Base-by-base conservation (phyloP, 2,113 vertebrate genomes). In the Malurus alboscapulatus region DNA sequence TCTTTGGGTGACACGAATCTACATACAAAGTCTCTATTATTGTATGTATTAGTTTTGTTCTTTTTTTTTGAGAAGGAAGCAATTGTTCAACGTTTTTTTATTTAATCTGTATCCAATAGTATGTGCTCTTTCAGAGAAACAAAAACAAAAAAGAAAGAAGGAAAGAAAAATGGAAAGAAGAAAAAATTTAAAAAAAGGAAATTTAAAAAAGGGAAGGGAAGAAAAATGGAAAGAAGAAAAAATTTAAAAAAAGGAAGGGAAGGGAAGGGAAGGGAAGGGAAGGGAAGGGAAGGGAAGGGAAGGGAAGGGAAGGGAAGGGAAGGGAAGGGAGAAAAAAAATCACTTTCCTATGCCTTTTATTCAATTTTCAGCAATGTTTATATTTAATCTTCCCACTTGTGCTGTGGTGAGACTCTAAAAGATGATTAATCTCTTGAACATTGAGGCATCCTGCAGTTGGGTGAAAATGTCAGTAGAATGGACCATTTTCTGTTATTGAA, bases 41-140 rank as follows among this genome's bases (percentile, higher is more conserved):
- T 91, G 61, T 87, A 81, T 74, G 71, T 77, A 81, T 74, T 77
- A 32, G 47, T 84, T 88, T 71, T 83, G 22, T 57, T 47, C 20
- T 80, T 73, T 45, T 34, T 34, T 85, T 95, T 80, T 13, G 10
- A 78, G 44, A 87, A 92, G 73, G 29, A 90, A 88, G 47, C 44
- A 86, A 69, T 87, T 54, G 51, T 66, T 88, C 38, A 44, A 54
- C 8, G 10, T 7, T 30, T 88, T 73, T 73, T 65, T 62, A 32
- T 69, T 92, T 93, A 50, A 61, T 90, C 51, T 92, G 9, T 61
- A 63, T 67, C 34, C 34, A 85, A 30, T n/a, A 55, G 50, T 62
- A 68, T 25, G 14, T 76, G 40, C 15, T 59, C 24, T 76, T 48
- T 40, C 22, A 72, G 38, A 58, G 11, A 81, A 50, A 9, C 36